These are phyloP conservation scores for Cecropterus lyciades DNA, from an alignment of 1,140 invertebrate species.

Conservation along the genomic window DNA sequence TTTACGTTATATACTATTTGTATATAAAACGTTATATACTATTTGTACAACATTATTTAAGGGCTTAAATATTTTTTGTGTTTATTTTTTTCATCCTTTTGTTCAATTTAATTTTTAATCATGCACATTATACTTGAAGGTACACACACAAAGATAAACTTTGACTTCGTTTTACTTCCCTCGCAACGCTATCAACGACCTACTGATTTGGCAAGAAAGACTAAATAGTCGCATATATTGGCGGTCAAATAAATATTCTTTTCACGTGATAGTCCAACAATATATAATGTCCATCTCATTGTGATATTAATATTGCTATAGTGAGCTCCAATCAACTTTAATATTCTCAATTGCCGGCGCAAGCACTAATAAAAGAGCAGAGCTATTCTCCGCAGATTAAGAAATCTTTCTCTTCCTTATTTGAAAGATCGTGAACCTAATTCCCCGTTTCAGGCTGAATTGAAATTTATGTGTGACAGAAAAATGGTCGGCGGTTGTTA, in stretches of 20 bases:
- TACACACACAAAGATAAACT: too few species aligned
- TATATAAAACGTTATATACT: too few species aligned
- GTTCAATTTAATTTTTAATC: too few species aligned
- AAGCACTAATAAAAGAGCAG: constrained; percentile 20
- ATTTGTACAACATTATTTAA: too few species aligned
- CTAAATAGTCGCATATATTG: background rate
- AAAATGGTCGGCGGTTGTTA: background rate
- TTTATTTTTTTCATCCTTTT: too few species aligned
- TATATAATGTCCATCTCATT: background rate
- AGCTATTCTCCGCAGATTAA: constrained; percentile 24
- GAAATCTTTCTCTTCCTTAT: constrained; percentile 33
- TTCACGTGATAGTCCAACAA: background rate
- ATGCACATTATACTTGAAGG: too few species aligned
- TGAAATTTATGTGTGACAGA: constrained; percentile 13
- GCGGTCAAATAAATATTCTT: background rate
- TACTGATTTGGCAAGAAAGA: background rate
- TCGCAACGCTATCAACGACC: too few species aligned
- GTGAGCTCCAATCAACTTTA: constrained; percentile 15
- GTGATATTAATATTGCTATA: background rate
- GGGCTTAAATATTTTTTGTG: too few species aligned
- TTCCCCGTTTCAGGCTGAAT: constrained; percentile 2
- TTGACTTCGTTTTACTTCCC: background rate
- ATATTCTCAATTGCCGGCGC: constrained; percentile 23
- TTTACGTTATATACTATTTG: too few species aligned
- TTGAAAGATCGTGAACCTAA: constrained; percentile 1